A percentile compares a stretch with the other conserved stretches of the same genome.
These are phyloP conservation scores for Episyrphus balteatus DNA, from an alignment of 1,140 invertebrate genomes.

Conservation along the genomic window DNA sequence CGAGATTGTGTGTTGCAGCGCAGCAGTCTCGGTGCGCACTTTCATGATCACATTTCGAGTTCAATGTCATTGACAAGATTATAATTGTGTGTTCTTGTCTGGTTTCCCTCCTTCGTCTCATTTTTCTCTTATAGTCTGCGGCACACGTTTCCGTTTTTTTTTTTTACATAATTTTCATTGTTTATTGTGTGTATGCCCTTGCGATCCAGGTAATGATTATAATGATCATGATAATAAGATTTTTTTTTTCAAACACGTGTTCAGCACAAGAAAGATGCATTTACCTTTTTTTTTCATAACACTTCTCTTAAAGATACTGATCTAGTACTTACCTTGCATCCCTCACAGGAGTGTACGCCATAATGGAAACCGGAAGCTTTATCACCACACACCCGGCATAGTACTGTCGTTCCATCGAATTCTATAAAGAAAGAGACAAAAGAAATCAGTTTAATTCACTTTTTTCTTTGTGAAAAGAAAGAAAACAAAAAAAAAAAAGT, in stretches of 20 bases:
- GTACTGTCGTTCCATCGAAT: slow-evolving; percentile 94
- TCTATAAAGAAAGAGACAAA: slow-evolving; percentile 59
- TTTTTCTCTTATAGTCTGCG: no score
- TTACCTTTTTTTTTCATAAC: neutral
- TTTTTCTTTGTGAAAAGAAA: neutral
- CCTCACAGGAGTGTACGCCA: slow-evolving; percentile 98
- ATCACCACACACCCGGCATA: slow-evolving; percentile 96
- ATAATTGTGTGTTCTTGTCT: no score
- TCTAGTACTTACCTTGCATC: slow-evolving; percentile 87
- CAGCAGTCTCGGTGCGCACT: no score
- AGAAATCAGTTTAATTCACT: slow-evolving; percentile 5
- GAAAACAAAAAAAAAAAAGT: neutral
- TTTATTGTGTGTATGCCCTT: no score
- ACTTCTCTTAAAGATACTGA: neutral
- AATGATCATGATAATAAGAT: no score
- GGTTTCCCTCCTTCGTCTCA: no score
- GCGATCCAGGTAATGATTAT: no score
- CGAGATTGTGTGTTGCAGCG: no score
- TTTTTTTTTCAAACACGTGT: slow-evolving; percentile 1
- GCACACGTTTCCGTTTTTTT: no score
- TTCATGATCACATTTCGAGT: no score
- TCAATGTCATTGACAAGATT: no score
- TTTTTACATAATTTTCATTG: no score
- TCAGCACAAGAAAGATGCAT: slow-evolving; percentile 1
- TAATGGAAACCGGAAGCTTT: slow-evolving; percentile 99